Evolutionary conservation across 2,797 vertebrate genomes (phyloP).

Genomic region (Dicrostonyx torquatus): DNA sequence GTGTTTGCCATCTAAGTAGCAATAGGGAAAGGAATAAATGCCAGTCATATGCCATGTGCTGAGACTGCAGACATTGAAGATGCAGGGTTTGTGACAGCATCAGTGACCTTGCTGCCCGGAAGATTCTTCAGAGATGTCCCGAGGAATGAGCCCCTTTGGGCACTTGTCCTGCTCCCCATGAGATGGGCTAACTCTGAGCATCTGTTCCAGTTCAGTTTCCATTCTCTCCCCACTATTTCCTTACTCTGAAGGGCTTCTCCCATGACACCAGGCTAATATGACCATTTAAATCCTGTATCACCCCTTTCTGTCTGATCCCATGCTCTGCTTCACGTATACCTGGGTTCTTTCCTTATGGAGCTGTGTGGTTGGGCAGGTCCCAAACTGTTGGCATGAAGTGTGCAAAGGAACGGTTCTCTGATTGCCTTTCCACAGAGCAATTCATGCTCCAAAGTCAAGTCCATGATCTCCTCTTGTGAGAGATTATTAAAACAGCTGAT

Average conservation of each 20-base stretch:
- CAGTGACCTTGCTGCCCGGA: not conserved
- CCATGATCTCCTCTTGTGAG: not conserved
- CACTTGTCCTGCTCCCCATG: not conserved
- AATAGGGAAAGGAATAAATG: not conserved
- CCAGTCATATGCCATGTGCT: not conserved
- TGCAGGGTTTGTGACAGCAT: not conserved
- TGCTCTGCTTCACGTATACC: not conserved
- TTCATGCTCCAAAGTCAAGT: not conserved
- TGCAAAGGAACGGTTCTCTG: not conserved
- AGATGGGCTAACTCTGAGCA: not conserved
- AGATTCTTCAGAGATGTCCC: not conserved
- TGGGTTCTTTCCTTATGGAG: not conserved
- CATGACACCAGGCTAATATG: not conserved
- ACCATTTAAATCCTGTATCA: not conserved
- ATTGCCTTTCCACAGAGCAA: not conserved
- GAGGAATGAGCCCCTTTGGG: not conserved
- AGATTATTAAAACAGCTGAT: conserved; percentile 15
- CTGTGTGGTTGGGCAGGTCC: not conserved
- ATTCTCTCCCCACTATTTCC: too few species aligned
- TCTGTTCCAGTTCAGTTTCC: not conserved
- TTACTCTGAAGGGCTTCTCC: not conserved
- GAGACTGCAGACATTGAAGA: not conserved
- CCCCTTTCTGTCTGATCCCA: not conserved
- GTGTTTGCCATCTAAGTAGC: not conserved
- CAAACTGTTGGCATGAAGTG: not conserved